Percentiles rank a stretch among this genome's conserved stretches.
phyloP scores from a whole-genome alignment of 2,113 vertebrate genomes.

The Petroica traversi region DNA sequence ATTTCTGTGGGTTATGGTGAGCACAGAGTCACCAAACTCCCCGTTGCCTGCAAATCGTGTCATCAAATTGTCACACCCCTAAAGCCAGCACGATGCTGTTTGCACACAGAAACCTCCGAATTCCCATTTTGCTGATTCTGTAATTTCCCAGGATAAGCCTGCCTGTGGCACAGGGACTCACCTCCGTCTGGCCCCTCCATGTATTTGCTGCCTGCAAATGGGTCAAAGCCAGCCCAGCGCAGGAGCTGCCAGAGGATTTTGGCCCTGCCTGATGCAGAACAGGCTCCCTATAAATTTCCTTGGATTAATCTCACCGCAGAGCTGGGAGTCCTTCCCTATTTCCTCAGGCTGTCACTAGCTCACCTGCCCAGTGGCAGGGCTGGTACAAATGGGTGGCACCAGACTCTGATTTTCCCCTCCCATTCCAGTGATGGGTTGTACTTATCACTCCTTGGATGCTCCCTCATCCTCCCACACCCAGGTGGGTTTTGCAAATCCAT shows the following conservation, averaged over 20 bases:
- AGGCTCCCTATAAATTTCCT: not conserved
- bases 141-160: not conserved
- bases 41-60: not conserved
- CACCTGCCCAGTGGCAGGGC: not conserved
- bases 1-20: not conserved
- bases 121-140: not conserved
- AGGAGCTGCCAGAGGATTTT: not conserved
- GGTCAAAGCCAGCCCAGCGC: not conserved
- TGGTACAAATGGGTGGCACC: not conserved
- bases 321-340: not conserved
- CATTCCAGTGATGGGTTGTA: not conserved
- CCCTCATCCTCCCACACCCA: rapidly evolving
- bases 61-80: constrained; percentile 7
- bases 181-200: rapidly evolving
- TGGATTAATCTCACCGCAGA: not conserved
- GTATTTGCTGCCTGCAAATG: not conserved
- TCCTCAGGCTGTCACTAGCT: not conserved
- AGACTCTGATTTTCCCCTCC: not conserved
- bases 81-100: not conserved
- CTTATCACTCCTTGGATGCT: rapidly evolving
- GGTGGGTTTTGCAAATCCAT: not conserved
- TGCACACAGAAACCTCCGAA: not conserved
- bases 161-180: not conserved
- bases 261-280: not conserved
- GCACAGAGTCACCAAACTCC: not conserved